A percentile compares a stretch with the other conserved stretches of the same genome.
These are phyloP conservation scores for Syngnathus rostellatus DNA, from an alignment of 2,797 vertebrate genomes.

Conservation along the genomic window DNA sequence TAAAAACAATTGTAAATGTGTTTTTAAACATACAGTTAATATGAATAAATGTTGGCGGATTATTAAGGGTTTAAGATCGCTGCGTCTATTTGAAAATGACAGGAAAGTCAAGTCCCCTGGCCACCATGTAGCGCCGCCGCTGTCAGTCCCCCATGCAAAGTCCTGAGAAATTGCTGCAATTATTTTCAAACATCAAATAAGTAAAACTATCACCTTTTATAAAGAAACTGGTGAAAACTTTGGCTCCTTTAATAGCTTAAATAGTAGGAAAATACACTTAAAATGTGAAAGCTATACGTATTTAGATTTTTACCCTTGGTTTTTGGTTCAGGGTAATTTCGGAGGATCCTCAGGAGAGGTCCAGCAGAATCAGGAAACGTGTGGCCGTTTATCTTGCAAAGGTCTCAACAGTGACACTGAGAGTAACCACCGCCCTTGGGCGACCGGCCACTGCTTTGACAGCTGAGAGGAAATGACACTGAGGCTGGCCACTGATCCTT, in stretches of 20 bases:
- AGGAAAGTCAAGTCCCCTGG: too few species aligned
- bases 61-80: too few species aligned
- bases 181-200: too few species aligned
- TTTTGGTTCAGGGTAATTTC: not conserved
- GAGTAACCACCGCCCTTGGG: conserved; percentile 24
- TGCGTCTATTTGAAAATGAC: too few species aligned
- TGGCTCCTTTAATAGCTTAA: not conserved
- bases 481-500: conserved; percentile 44
- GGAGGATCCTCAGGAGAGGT: not conserved
- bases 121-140: too few species aligned
- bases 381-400: not conserved
- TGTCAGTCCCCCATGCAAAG: too few species aligned
- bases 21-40: too few species aligned
- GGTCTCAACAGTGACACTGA: not conserved
- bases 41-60: too few species aligned
- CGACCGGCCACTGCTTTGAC: conserved; percentile 29
- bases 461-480: conserved; percentile 53
- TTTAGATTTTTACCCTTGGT: not conserved
- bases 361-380: conserved; percentile 24
- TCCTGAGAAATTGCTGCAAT: too few species aligned
- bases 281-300: not conserved
- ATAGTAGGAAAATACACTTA: not conserved
- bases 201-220: too few species aligned
- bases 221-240: too few species aligned
- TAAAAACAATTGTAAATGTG: too few species aligned